Conservation (phyloP, 2,113 vertebrate species). For the Podarcis cretensis region DNA sequence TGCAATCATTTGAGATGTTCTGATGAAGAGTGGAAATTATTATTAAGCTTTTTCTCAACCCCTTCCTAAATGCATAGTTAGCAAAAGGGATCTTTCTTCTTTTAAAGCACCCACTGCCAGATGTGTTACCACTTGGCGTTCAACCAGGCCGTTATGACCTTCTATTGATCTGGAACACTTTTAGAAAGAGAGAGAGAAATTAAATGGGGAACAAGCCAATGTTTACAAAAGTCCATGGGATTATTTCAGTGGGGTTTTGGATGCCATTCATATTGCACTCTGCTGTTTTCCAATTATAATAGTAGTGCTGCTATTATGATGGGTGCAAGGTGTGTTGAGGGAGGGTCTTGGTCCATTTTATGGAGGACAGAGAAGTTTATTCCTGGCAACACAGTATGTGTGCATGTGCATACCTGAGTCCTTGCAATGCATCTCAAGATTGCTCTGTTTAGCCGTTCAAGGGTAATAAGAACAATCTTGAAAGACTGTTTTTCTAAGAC, state of each 20-base stretch:
- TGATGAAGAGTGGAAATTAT: neutral
- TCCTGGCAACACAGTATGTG: neutral
- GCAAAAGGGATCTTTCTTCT: neutral
- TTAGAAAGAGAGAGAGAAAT: neutral
- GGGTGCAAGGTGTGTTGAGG: neutral
- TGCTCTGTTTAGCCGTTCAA: neutral
- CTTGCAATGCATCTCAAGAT: neutral
- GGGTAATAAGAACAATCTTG: neutral
- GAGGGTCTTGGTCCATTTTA: too few species aligned
- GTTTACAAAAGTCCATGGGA: neutral
- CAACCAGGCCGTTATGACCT: constrained; percentile 1
- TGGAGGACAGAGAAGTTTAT: neutral
- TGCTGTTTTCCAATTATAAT: neutral
- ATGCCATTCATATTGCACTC: neutral
- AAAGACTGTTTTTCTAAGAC: neutral
- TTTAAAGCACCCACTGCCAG: neutral
- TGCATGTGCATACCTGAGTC: too few species aligned
- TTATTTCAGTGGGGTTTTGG: neutral
- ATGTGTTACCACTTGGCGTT: neutral
- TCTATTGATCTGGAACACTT: constrained; percentile 17
- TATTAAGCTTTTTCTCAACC: neutral
- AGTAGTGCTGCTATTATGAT: neutral
- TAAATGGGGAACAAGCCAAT: neutral
- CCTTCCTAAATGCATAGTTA: neutral
- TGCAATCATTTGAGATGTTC: neutral